Evolutionary conservation across 1,140 invertebrate species (phyloP).

Genomic region (Orius insidiosus): DNA sequence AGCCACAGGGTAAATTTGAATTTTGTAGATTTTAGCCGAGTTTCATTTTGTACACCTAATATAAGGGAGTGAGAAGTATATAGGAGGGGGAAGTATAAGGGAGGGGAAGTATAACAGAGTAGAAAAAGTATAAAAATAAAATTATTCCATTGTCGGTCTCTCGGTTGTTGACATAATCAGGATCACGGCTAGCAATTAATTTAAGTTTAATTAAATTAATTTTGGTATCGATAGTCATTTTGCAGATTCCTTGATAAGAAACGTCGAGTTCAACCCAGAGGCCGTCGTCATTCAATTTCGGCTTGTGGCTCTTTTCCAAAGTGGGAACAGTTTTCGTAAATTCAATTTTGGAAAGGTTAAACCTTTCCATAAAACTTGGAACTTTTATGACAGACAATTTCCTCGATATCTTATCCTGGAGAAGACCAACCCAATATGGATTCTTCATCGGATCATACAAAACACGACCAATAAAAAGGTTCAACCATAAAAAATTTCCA

Average conservation of each 20-base stretch:
- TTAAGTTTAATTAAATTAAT: conserved; percentile 58
- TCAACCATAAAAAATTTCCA: conserved; percentile 37
- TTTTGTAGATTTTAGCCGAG: too few relatives aligned
- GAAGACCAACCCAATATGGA: conserved; percentile 37
- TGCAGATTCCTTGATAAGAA: conserved; percentile 69
- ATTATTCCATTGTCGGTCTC: too few relatives aligned
- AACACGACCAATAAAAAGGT: conserved; percentile 54
- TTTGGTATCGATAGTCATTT: conserved; percentile 87
- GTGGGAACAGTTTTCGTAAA: conserved; percentile 59
- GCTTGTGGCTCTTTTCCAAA: conserved; percentile 53
- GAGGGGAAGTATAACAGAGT: too few relatives aligned
- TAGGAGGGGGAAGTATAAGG: too few relatives aligned
- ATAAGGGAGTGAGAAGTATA: too few relatives aligned
- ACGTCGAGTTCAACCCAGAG: conserved; percentile 87
- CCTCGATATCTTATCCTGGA: conserved; percentile 62
- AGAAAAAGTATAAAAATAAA: too few relatives aligned
- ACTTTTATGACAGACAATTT: conserved; percentile 75
- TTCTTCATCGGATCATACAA: conserved; percentile 60
- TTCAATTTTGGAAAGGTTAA: conserved; percentile 56
- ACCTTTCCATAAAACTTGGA: conserved; percentile 74
- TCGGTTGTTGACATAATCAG: too few relatives aligned
- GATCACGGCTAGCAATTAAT: too few relatives aligned
- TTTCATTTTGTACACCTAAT: too few relatives aligned
- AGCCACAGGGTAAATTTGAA: too few relatives aligned
- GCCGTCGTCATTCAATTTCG: conserved; percentile 54